phyloP scores from a whole-genome alignment of 1,140 invertebrate genomes.

The Nymphalis io region DNA sequence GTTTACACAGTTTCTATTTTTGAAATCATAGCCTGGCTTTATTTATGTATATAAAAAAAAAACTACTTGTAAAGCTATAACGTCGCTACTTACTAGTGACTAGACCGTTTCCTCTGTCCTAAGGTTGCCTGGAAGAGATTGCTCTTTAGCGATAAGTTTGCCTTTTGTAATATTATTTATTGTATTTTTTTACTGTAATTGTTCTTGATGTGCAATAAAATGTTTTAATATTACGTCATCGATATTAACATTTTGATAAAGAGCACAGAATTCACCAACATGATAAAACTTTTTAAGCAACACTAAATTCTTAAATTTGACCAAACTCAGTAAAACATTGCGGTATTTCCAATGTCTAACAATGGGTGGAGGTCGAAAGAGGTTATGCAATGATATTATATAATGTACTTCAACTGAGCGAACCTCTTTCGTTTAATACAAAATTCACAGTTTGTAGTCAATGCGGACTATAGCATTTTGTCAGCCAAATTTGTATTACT shows the following conservation, averaged over 20 bases:
- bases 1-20: too few relatives aligned
- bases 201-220: too few relatives aligned
- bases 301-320: conserved; percentile 25
- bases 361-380: conserved; percentile 36
- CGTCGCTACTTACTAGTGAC: too few relatives aligned
- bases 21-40: too few relatives aligned
- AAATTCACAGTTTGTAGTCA: conserved; percentile 26
- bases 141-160: too few relatives aligned
- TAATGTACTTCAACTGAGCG: conserved; percentile 32
- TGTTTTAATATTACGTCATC: too few relatives aligned
- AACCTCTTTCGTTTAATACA: conserved; percentile 25
- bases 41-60: too few relatives aligned
- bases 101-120: too few relatives aligned
- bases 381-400: conserved; percentile 40
- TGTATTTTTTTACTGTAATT: too few relatives aligned
- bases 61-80: too few relatives aligned
- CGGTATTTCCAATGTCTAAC: conserved; percentile 39
- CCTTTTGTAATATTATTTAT: too few relatives aligned
- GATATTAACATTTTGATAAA: neutral
- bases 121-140: too few relatives aligned
- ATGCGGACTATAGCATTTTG: conserved; percentile 24
- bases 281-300: conserved; percentile 19
- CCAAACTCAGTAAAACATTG: conserved; percentile 32
- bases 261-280: neutral
- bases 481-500: conserved; percentile 11